Evolutionary conservation across 2,888 invertebrate genomes (phyloP).

Genomic region (Pollenia amentaria): DNA sequence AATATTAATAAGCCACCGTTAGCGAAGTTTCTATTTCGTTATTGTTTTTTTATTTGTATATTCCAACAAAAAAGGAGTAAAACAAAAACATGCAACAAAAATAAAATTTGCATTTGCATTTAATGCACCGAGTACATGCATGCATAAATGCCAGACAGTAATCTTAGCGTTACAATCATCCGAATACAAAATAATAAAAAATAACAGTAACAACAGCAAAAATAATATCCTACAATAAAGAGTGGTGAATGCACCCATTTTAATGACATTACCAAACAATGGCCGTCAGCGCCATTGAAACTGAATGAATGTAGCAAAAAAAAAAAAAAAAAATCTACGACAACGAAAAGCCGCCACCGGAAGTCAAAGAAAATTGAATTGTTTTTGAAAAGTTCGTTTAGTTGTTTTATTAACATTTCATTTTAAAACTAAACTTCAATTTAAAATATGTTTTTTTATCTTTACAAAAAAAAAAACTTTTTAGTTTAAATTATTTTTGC

Average conservation of each 20-base stretch:
- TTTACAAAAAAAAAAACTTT: slow-evolving; percentile 1
- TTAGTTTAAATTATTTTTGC: slow-evolving; percentile 1
- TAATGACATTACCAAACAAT: slow-evolving; percentile 73
- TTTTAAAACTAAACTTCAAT: slow-evolving; percentile 49
- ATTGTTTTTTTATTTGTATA: slow-evolving; percentile 27
- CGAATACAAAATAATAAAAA: slow-evolving; percentile 61
- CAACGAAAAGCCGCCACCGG: slow-evolving; percentile 73
- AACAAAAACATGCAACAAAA: slow-evolving; percentile 60
- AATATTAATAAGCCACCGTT: slow-evolving; percentile 72
- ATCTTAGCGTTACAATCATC: slow-evolving; percentile 78
- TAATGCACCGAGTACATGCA: slow-evolving; percentile 71
- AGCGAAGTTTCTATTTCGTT: slow-evolving; percentile 67
- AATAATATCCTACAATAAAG: slow-evolving; percentile 62
- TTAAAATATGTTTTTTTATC: slow-evolving; percentile 20
- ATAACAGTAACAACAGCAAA: slow-evolving; percentile 36
- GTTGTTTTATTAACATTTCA: slow-evolving; percentile 54
- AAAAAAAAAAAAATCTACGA: slow-evolving; percentile 26
- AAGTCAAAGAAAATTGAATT: slow-evolving; percentile 74
- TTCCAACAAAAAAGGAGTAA: neutral
- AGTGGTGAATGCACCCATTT: slow-evolving; percentile 73
- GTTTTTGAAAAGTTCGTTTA: slow-evolving; percentile 52
- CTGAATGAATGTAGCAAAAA: slow-evolving; percentile 7
- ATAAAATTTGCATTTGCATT: slow-evolving; percentile 74
- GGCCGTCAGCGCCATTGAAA: slow-evolving; percentile 74
- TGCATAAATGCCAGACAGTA: slow-evolving; percentile 77